phyloP scores from a whole-genome alignment of 1,140 invertebrate genomes.

The Andricus grossulariae region DNA sequence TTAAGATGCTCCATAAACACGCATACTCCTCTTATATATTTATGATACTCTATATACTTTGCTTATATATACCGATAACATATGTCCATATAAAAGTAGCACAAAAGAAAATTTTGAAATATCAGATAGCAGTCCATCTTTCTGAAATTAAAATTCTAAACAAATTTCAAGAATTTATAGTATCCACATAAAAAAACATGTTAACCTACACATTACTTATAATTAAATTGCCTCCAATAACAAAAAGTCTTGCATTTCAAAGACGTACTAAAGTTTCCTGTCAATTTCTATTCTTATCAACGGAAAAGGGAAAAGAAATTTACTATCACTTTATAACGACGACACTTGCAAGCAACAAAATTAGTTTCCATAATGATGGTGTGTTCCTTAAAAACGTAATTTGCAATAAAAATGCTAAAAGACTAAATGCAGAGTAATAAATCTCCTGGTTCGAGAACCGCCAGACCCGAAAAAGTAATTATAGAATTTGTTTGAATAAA shows the following conservation, averaged over 20 bases:
- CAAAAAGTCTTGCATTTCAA: conserved; percentile 25
- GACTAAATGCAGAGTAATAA: conserved; percentile 50
- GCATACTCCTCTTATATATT: conserved; percentile 29
- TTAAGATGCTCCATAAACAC: conserved; percentile 42
- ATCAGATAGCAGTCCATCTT: neutral
- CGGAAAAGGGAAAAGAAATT: neutral
- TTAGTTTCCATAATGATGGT: conserved; percentile 17
- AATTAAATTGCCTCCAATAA: neutral
- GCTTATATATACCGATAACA: neutral
- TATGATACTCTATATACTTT: conserved; percentile 22
- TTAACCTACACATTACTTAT: neutral
- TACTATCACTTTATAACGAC: neutral
- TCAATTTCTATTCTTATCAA: neutral
- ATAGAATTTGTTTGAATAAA: conserved; percentile 74
- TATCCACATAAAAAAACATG: too few species aligned
- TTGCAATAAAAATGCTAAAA: conserved; percentile 46
- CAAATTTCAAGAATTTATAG: too few species aligned
- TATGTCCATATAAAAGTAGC: neutral
- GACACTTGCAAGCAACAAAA: conserved; percentile 19
- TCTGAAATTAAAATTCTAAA: neutral
- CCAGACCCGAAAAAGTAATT: conserved; percentile 67
- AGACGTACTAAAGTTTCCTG: conserved; percentile 3
- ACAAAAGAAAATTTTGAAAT: neutral
- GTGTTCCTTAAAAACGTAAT: conserved; percentile 2
- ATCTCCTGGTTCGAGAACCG: conserved; percentile 49